Evolutionary conservation across 2,888 invertebrate genomes (phyloP), one percentile per base, ranked within the genome.

Genomic region (Cheilosia vulpina): DNA sequence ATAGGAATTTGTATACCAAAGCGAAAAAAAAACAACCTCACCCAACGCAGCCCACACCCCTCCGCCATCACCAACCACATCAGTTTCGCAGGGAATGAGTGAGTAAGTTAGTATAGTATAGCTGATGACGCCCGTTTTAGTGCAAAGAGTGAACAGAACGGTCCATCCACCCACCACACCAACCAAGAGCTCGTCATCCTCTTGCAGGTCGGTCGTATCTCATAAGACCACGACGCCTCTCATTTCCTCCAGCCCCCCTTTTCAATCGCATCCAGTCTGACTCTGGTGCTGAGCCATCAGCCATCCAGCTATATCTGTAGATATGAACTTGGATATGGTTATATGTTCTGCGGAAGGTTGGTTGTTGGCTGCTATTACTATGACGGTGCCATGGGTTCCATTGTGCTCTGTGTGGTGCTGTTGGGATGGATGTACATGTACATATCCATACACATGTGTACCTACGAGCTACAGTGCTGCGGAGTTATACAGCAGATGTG

Each of bases 151-250:
- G 45, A 76, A 60, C 62, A 52, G 43, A 76, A 76, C 71, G 66
- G 76, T 81, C 76, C 72, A 84, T 80, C 75, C 81, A 81, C 76
- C 84, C 84, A 80, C 76, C 76, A 55, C 17, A 62, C 75, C 41
- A 80, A 47, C 65, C 38, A 38, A 72, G 76, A 85, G 72, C 81
- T 81, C 85, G 80, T 85, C 85, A 80, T 81, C 76, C 81, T 71
- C 85, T 73, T 85, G 81, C 85, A 81, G 85, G 85, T 77, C 85
- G 85, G 76, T 85, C 81, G 85, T 85, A 85, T 85, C 81, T 85
- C 85, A 85, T 85, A 85, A 85, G 81, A 85, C 85, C 85, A 81
- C 77, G 81, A 71, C 60, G 66, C 47, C 58, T 52, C 71, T 72
- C 66, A 43, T 60, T 72, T 38, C 68, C 65, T 77, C 60, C 58